A percentile compares a stretch with the other conserved stretches of the same genome.
Conservation (phyloP, 2,113 vertebrate species). For the Notarius quadriscutis region DNA sequence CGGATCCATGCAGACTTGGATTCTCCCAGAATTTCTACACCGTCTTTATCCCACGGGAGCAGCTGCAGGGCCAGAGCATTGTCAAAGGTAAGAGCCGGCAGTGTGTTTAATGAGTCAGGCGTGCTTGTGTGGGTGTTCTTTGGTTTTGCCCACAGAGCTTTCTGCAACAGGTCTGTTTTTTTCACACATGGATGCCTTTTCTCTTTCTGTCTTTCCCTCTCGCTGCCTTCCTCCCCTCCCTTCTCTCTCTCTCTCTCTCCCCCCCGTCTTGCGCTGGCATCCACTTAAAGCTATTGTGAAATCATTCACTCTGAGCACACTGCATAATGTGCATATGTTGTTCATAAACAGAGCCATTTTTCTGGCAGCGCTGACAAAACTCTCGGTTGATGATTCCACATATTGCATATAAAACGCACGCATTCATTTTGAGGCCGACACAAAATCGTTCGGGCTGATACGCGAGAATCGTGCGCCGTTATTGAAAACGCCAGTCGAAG, state of each 20-base stretch:
- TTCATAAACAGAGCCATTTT: conserved; percentile 25
- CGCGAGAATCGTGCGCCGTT: not conserved
- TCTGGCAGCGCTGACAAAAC: conserved; percentile 4
- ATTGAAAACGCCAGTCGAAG: not conserved
- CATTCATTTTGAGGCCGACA: not conserved
- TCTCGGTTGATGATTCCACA: conserved; percentile 20
- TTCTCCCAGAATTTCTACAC: conserved; percentile 81
- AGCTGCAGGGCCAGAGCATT: conserved; percentile 71
- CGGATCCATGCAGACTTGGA: conserved; percentile 71
- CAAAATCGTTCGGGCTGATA: not conserved
- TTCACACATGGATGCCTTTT: conserved; percentile 28
- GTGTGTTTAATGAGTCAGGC: conserved; percentile 47
- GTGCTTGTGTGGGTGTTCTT: conserved; percentile 17
- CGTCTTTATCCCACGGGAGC: conserved; percentile 74
- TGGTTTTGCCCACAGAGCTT: conserved; percentile 30
- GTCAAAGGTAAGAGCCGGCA: conserved; percentile 73
- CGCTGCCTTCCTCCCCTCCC: not conserved
- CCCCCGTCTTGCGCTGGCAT: not conserved
- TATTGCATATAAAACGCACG: not conserved
- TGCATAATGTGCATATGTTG: conserved; percentile 19
- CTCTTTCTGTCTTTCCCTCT: not conserved
- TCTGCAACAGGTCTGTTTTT: conserved; percentile 43
- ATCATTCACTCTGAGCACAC: conserved; percentile 25
- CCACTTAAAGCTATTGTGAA: conserved; percentile 25
- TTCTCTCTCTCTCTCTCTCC: not conserved